Evolutionary conservation across 1,140 invertebrate genomes (phyloP).

Genomic region (Hycleus cichorii): DNA sequence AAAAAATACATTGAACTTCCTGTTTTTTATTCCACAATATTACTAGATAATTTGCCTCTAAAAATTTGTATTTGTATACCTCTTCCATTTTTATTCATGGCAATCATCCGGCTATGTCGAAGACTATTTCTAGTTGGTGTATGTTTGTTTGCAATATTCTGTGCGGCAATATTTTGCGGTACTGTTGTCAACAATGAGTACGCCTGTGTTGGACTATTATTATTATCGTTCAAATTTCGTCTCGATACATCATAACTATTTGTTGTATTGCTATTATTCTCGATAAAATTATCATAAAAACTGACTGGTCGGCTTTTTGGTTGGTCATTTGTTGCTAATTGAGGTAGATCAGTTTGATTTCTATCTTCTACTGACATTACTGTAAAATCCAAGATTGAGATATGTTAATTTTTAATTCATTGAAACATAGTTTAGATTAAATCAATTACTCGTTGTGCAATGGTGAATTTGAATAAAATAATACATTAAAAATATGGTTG

Average conservation of each 20-base stretch:
- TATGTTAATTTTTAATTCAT: no score
- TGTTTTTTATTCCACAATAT: neutral
- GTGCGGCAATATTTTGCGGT: slow-evolving; percentile 57
- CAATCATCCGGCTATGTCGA: slow-evolving; percentile 63
- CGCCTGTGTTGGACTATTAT: slow-evolving; percentile 27
- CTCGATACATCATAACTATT: neutral
- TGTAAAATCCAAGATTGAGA: no score
- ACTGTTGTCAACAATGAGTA: slow-evolving; percentile 54
- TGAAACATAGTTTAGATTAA: no score
- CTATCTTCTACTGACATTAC: no score
- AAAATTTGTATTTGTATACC: slow-evolving; percentile 12
- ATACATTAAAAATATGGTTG: no score
- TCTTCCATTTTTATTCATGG: slow-evolving; percentile 44
- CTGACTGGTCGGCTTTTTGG: slow-evolving; percentile 6
- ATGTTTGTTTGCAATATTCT: slow-evolving; percentile 55
- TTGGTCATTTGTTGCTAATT: no score
- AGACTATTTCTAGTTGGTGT: slow-evolving; percentile 63
- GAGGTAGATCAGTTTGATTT: no score
- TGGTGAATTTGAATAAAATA: no score
- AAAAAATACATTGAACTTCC: neutral
- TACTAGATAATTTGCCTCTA: neutral
- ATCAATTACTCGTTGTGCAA: no score
- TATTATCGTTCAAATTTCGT: neutral
- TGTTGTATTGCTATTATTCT: slow-evolving; percentile 3
- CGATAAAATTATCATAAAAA: slow-evolving; percentile 11